Base-by-base conservation (phyloP, 2,113 vertebrate genomes). In the Mormyrus lacerda region DNA sequence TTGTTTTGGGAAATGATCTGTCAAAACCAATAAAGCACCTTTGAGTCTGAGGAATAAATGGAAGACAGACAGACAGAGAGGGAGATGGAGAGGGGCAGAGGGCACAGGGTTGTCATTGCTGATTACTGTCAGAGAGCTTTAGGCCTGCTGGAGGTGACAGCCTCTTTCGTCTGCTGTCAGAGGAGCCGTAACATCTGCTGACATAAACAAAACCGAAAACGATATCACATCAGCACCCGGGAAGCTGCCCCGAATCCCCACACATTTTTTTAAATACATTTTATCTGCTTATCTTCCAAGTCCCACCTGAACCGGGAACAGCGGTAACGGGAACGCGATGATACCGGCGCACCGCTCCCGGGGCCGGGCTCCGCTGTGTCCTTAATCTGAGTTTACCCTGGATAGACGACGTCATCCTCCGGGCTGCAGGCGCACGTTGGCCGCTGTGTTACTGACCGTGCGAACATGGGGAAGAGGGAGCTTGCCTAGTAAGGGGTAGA, bases 381-480 rank as follows among this genome's bases (percentile, higher is more conserved):
- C 88, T 89, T 89, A 89, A 89, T 89, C 88, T 65, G 88, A 58
- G 76, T 89, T 89, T 89, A 61, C 79, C 88, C 88, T 89, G 50
- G 24, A 53, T 89, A 89, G 48, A 24, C 11, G 21, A 44, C 39
- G 61, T 69, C 61, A 85, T 39, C 79, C 39, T 51, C 47, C 19
- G 65, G 69, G 47, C 76, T 27, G 79, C 35, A 11, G 76, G 31
- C 73, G 47, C 69, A 9, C 24, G 55, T 61, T 9, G 55, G 55
- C 55, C 7, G 21, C 55, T n/a, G 21, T 9, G 55, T 50, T 47
- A 88, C 76, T 82, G 76, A 42, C 61, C 8, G 69, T 19, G 87
- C 21, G 11, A 24, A 35, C 31, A 19, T 39, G 31, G 9, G 69
- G 15, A 17, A 39, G 31, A 39, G 69, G 5, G 21, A 39, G 69